A percentile compares a stretch with the other conserved stretches of the same genome.
These are phyloP conservation scores for Trialeurodes vaporariorum DNA, from an alignment of 1,140 invertebrate species.

Conservation along the genomic window DNA sequence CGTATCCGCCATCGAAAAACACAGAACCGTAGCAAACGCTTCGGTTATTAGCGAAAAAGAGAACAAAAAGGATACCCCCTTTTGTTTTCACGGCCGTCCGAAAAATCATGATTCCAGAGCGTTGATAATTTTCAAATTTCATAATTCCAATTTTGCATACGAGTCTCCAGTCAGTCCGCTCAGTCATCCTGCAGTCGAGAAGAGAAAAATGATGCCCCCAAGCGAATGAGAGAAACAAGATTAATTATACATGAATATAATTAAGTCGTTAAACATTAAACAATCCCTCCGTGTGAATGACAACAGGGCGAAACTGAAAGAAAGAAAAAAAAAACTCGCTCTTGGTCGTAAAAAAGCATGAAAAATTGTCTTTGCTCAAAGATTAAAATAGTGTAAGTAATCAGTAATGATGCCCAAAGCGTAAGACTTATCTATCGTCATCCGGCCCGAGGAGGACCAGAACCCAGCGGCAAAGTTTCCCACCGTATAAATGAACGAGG, in stretches of 20 bases:
- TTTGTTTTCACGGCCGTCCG: neutral
- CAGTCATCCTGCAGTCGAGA: too few relatives aligned
- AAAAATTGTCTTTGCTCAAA: conserved; percentile 1
- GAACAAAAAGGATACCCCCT: neutral
- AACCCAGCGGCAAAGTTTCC: neutral
- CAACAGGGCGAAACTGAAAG: too few relatives aligned
- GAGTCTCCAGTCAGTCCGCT: neutral
- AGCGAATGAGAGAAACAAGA: too few relatives aligned
- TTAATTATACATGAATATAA: conserved; percentile 1
- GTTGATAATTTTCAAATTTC: neutral
- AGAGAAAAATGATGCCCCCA: neutral
- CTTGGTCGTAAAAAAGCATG: neutral
- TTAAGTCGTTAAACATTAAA: neutral
- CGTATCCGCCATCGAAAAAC: too few relatives aligned
- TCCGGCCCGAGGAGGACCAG: neutral
- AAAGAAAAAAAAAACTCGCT: too few relatives aligned
- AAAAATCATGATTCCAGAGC: neutral
- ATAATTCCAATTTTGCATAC: neutral
- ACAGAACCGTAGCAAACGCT: neutral
- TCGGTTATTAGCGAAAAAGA: neutral
- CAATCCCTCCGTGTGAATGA: neutral
- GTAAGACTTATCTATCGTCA: neutral
- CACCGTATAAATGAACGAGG: neutral
- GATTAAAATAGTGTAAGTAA: neutral
- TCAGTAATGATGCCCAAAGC: neutral